These are phyloP conservation scores for Halotydeus destructor DNA, from an alignment of 1,140 invertebrate genomes.

Conservation along the genomic window DNA sequence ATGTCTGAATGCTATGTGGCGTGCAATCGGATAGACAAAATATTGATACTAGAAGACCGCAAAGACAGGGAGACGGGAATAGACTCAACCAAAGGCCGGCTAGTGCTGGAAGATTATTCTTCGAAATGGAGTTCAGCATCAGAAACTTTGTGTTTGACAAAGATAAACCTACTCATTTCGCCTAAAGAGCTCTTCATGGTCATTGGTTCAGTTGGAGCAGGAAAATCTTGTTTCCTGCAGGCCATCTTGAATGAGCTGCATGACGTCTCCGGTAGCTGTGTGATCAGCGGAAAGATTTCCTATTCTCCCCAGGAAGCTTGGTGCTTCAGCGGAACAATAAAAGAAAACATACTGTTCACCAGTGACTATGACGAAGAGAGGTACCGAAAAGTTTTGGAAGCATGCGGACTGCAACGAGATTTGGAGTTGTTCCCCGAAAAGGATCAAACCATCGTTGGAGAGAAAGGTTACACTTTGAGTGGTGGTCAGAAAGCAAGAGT, in stretches of 20 bases:
- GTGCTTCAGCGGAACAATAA: slow-evolving; percentile 33
- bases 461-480: slow-evolving; percentile 65
- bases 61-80: too few species aligned
- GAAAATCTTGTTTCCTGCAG: slow-evolving; percentile 28
- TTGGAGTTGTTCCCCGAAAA: slow-evolving; percentile 30
- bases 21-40: slow-evolving; percentile 4
- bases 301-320: slow-evolving; percentile 54
- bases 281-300: slow-evolving; percentile 33
- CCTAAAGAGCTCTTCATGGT: slow-evolving; percentile 42
- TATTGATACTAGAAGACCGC: too few species aligned
- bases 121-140: too few species aligned
- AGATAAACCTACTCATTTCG: too few species aligned
- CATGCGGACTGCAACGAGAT: slow-evolving; percentile 28
- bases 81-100: too few species aligned
- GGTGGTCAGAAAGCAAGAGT: slow-evolving; percentile 91
- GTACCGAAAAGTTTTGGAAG: slow-evolving; percentile 20
- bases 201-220: slow-evolving; percentile 52
- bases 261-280: slow-evolving; percentile 16
- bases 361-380: slow-evolving; percentile 11
- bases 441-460: slow-evolving; percentile 16
- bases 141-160: too few species aligned
- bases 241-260: slow-evolving; percentile 8
- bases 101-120: too few species aligned
- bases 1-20: not conserved
- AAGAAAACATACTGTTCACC: slow-evolving; percentile 16